A percentile compares a stretch with the other conserved stretches of the same genome.
phyloP scores from a whole-genome alignment of 2,113 vertebrate species.

The Xyliphius kryptos region DNA sequence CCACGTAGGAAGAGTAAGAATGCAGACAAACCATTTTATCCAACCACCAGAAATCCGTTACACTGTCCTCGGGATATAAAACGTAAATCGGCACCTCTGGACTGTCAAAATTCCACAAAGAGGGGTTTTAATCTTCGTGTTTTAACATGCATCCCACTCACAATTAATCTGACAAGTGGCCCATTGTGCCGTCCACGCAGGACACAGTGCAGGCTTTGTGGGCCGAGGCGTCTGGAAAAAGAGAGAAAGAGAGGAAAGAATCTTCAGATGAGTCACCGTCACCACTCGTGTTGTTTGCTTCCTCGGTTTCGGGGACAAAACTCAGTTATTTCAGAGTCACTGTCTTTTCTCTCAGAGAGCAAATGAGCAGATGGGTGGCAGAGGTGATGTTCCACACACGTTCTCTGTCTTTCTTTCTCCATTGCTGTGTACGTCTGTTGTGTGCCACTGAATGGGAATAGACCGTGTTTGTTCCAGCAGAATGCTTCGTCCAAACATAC shows the following conservation, averaged over 20 bases:
- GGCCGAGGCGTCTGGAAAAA: constrained; percentile 58
- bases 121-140: constrained; percentile 64
- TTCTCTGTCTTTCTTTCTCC: constrained; percentile 18
- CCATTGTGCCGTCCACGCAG: constrained; percentile 63
- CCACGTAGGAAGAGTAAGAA: constrained; percentile 65
- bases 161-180: constrained; percentile 68
- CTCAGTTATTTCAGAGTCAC: constrained; percentile 43
- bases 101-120: constrained; percentile 65
- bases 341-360: constrained; percentile 29
- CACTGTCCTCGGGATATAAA: no score
- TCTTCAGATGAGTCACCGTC: constrained; percentile 67
- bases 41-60: constrained; percentile 55
- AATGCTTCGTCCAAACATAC: no score
- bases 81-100: constrained; percentile 71
- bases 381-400: constrained; percentile 15
- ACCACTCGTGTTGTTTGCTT: constrained; percentile 39
- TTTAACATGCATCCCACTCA: constrained; percentile 68
- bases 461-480: no score
- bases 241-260: constrained; percentile 65
- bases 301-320: constrained; percentile 50
- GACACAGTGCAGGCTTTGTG: constrained; percentile 71
- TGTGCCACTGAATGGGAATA: no score
- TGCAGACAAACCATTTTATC: constrained; percentile 63
- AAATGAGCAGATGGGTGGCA: neutral
- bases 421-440: no score